These are phyloP conservation scores for Aleiodes alternator DNA, from an alignment of 2,888 invertebrate genomes.

Conservation along the genomic window DNA sequence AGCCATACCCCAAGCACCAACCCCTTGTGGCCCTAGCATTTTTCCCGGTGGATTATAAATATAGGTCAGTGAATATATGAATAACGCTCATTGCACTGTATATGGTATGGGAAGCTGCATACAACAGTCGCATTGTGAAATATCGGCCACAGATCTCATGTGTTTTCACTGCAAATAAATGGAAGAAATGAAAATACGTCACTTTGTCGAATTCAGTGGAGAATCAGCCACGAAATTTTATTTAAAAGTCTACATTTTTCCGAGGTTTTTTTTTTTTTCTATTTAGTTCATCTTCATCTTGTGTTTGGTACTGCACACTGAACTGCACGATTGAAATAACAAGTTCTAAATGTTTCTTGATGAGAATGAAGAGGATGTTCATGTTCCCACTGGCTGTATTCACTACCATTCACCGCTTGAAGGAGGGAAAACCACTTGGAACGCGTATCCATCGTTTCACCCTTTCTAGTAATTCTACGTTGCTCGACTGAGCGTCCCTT, in stretches of 20 bases:
- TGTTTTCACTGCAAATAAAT: slow-evolving; percentile 13
- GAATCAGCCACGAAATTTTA: background rate
- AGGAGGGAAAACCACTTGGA: slow-evolving; percentile 30
- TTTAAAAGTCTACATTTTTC: slow-evolving; percentile 1
- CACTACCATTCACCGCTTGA: slow-evolving; percentile 16
- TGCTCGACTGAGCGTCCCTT: slow-evolving; percentile 27
- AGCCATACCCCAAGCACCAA: slow-evolving; percentile 44
- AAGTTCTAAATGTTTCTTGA: slow-evolving; percentile 2
- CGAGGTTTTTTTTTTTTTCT: background rate
- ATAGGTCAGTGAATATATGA: slow-evolving; percentile 62
- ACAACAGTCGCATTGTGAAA: slow-evolving; percentile 27
- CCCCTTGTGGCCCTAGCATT: slow-evolving; percentile 13
- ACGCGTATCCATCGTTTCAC: slow-evolving; percentile 23
- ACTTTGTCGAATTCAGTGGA: slow-evolving; percentile 18
- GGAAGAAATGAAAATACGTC: slow-evolving; percentile 23
- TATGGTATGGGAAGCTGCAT: slow-evolving; percentile 1
- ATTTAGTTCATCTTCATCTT: background rate
- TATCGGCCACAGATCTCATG: slow-evolving; percentile 25
- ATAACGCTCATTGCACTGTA: slow-evolving; percentile 51
- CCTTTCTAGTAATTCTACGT: slow-evolving; percentile 36
- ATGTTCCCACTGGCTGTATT: background rate
- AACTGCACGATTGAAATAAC: background rate
- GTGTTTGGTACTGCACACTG: too few species aligned
- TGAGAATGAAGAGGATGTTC: slow-evolving; percentile 18
- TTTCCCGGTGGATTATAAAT: slow-evolving; percentile 54